Percentiles rank a stretch among this genome's conserved stretches.
These are phyloP conservation scores for Romanogobio albipinnatus DNA, from an alignment of 2,113 vertebrate species.

Conservation along the genomic window DNA sequence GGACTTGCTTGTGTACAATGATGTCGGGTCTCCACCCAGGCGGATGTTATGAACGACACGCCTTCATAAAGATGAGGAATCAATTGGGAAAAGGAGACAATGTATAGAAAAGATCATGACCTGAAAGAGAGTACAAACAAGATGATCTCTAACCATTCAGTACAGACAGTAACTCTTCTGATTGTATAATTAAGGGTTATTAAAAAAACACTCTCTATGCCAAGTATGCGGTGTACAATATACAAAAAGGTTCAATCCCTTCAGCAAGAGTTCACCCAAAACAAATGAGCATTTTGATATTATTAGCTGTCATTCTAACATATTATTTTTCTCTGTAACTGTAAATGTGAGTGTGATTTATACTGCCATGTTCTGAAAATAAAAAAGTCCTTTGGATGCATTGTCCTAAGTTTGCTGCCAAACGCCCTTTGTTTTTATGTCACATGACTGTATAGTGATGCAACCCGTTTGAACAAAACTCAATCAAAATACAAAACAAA, in stretches of 20 bases:
- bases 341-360: background rate
- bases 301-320: background rate
- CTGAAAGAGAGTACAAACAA: conserved; percentile 9
- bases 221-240: background rate
- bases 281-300: background rate
- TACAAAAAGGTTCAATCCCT: background rate
- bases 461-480: background rate
- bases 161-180: conserved; percentile 1
- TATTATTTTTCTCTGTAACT: background rate
- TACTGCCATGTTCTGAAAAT: background rate
- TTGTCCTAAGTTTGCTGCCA: background rate
- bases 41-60: conserved; percentile 37
- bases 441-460: background rate
- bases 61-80: conserved; percentile 38
- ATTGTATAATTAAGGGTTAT: background rate
- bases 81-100: background rate
- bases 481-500: background rate
- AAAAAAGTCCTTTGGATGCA: background rate
- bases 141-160: background rate
- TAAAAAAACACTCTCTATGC: background rate
- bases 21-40: conserved; percentile 45
- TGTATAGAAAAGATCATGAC: background rate
- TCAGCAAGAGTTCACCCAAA: background rate
- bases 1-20: conserved; percentile 48
- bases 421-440: background rate